Evolutionary conservation across 2,888 invertebrate genomes (phyloP), one percentile per base, ranked within the genome.

Genomic region (Plebejus anna): DNA sequence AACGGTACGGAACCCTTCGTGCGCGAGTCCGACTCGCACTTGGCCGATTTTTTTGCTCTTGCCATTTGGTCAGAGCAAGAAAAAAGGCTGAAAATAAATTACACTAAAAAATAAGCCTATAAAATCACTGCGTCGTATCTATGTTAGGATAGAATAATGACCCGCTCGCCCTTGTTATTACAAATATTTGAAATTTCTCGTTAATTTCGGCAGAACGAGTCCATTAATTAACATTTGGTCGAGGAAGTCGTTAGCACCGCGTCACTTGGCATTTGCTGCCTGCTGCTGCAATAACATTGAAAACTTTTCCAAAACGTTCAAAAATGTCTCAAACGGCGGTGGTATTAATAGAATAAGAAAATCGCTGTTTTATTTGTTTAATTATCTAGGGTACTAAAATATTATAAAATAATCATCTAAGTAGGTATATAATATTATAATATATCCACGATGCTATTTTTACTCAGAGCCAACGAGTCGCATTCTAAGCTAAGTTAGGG

Each of bases 161-260:
- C 66, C 4, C 66, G 13, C 5, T 66, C 32, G 66, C 16, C 32
- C 16, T 66, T 66, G 66, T 5, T 2, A 5, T 32, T 36, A 66
- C 61, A 66, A 66, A 66, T 66, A 22, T 66, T 66, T 36, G 5
- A 32, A 66, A 66, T 66, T 66, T 32, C 32, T 66, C 66, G 5
- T 36, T 36, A 36, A 66, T 36, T 66, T 13, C 13, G 13, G 66
- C 6, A 66, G 22, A 36, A 66, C 36, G 5, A 66, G 32, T 36
- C 11, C 22, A 66, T 66, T 66, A 66, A 66, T 32, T 66, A 66
- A 66, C 66, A 66, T 66, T 66, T 66, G 61, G 22, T 32, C 66
- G 66, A 66, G 66, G 66, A 66, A 66, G 66, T 66, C 66, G 66
- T 66, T 66, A 66, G 32, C 66, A 5, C 13, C 13, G 32, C 66